Base-by-base conservation (phyloP, 2,888 invertebrate genomes). In the Barypeithes pellucidus region DNA sequence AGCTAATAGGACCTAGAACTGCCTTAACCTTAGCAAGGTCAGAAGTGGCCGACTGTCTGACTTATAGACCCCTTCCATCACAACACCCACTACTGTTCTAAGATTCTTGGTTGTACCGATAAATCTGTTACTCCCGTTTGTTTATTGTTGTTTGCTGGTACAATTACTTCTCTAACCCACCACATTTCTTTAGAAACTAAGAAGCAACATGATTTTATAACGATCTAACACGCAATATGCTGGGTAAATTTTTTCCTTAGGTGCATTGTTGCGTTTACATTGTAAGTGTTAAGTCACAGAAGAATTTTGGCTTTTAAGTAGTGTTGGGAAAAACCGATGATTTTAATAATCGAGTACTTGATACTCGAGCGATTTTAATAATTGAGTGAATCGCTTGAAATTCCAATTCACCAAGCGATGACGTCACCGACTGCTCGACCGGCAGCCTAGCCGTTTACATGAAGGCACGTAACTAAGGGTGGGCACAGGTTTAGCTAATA, bases 11-110 rank as follows among this genome's bases (percentile, higher is more conserved):
- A 72, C 67, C 72, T 63, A 67, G 54, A 72, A 60, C 52, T 72
- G 63, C 72, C 67, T 72, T 72, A 67, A 72, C 72, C 72, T 72
- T 72, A 54, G 67, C 72, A 72, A 72, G 72, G 72, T 72, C 72
- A 72, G 63, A 67, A 62, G 60, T 72, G 67, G 61, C 54, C 72
- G 65, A 50, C 62, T 69, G 69, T 62, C 62, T 67, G 67, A 60
- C 33, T 69, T 52, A 39, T 22, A 39, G 61, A 52, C 67, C 72
- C 62, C 67, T 61, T 67, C 50, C 39, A 52, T 47, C 41, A 20
- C 29, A 12, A 72, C 72, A 72, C 72, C 72, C 67, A 72, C 72
- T 66, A 66, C 72, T 72, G 67, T 63, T 72, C 67, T 72, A 67
- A 67, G 67, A 67, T 62, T 72, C 67, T 61, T 62, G 24, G 50